These are phyloP conservation scores for Myiotriccus ornatus DNA, from an alignment of 2,797 vertebrate genomes.

Conservation along the genomic window DNA sequence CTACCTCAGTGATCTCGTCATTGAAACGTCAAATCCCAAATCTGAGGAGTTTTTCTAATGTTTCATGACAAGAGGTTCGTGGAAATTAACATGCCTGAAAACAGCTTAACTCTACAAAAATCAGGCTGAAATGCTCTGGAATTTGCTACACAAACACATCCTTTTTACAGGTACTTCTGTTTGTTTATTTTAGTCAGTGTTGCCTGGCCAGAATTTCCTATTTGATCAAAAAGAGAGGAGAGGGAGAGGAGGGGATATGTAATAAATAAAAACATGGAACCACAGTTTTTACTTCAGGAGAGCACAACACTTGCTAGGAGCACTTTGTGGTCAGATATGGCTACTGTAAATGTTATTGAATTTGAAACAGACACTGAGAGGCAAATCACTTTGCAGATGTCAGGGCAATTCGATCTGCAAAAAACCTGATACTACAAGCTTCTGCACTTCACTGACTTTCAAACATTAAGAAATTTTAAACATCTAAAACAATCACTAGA, in stretches of 20 bases:
- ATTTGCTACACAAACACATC: neutral
- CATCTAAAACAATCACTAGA: neutral
- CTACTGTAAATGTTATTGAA: slow-evolving; percentile 49
- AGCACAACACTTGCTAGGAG: neutral
- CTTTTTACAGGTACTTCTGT: neutral
- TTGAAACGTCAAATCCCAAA: neutral
- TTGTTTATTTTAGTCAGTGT: neutral
- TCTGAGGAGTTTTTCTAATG: neutral
- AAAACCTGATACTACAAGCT: slow-evolving; percentile 3
- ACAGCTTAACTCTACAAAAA: neutral
- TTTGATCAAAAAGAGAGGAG: neutral
- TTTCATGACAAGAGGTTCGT: neutral
- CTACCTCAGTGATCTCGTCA: neutral
- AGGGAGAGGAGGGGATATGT: neutral
- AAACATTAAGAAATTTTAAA: neutral
- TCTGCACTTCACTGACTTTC: neutral
- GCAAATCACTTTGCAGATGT: slow-evolving; percentile 38
- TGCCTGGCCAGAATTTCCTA: neutral
- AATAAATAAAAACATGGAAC: neutral
- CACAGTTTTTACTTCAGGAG: neutral
- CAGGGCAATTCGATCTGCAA: slow-evolving; percentile 11
- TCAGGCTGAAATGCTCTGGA: neutral
- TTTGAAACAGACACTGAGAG: slow-evolving; percentile 37
- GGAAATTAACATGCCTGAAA: neutral
- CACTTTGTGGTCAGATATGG: slow-evolving; percentile 28